These are phyloP conservation scores for Clarias laeviceps DNA, from an alignment of 2,797 vertebrate species.

Conservation along the genomic window DNA sequence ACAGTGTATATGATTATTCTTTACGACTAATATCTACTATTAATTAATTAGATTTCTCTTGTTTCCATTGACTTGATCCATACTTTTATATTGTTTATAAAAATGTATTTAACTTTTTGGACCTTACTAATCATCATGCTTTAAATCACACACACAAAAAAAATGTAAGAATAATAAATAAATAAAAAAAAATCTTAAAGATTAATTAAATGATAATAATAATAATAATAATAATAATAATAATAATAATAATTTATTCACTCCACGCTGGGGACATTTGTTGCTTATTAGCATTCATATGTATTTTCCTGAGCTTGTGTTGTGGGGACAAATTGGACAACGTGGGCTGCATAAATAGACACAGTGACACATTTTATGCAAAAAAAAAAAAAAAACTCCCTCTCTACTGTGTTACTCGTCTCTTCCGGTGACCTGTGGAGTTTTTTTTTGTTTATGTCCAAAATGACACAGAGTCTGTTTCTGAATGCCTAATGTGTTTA, in stretches of 20 bases:
- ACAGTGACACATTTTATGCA: conserved; percentile 16
- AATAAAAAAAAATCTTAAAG: background rate
- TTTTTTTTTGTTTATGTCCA: conserved; percentile 15
- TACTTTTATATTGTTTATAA: background rate
- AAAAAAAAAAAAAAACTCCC: conserved; percentile 26
- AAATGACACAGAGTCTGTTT: conserved; percentile 21
- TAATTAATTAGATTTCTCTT: background rate
- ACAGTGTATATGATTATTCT: background rate
- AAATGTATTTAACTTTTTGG: too few relatives aligned
- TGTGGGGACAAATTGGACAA: conserved; percentile 42
- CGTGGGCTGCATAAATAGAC: conserved; percentile 33
- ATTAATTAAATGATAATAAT: too few relatives aligned
- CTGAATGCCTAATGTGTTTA: conserved; percentile 44
- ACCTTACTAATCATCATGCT: background rate
- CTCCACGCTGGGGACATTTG: conserved; percentile 27
- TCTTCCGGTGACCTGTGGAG: conserved; percentile 33
- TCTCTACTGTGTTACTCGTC: conserved; percentile 32
- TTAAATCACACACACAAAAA: background rate
- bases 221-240: too few relatives aligned
- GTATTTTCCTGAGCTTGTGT: conserved; percentile 21
- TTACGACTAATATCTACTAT: background rate
- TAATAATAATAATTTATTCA: background rate
- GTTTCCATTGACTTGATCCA: background rate
- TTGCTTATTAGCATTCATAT: conserved; percentile 36
- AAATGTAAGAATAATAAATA: background rate